Percentiles rank a stretch among this genome's conserved stretches.
Evolutionary conservation across 2,113 vertebrate species (phyloP).

Genomic region (Falcunculus frontatus): DNA sequence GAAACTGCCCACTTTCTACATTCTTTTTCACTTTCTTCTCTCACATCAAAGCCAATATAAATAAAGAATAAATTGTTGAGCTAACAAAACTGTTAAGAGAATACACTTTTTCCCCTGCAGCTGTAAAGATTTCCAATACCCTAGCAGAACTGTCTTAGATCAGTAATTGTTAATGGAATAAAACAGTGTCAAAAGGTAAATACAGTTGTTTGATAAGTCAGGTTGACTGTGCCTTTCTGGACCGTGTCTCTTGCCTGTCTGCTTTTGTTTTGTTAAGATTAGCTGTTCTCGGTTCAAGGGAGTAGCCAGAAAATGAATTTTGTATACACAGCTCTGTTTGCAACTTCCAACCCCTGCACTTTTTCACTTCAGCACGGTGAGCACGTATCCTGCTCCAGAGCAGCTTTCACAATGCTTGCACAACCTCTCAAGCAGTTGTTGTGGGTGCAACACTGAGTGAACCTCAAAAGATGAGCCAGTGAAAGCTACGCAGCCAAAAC

Average conservation of each 20-base stretch:
- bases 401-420: slow-evolving; percentile 26
- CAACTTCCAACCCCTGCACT: slow-evolving; percentile 15
- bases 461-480: slow-evolving; percentile 7
- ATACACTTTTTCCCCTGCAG: slow-evolving; percentile 22
- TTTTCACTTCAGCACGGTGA: slow-evolving; percentile 9
- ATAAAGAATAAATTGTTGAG: slow-evolving; percentile 54
- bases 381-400: neutral
- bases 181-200: slow-evolving; percentile 65
- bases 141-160: slow-evolving; percentile 37
- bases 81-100: slow-evolving; percentile 47
- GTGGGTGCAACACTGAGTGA: neutral
- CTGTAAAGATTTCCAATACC: slow-evolving; percentile 51
- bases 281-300: slow-evolving; percentile 55
- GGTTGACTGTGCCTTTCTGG: slow-evolving; percentile 63
- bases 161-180: slow-evolving; percentile 48
- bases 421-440: neutral
- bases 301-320: slow-evolving; percentile 61
- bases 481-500: neutral
- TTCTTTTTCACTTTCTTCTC: slow-evolving; percentile 49
- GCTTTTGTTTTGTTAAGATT: slow-evolving; percentile 71
- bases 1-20: slow-evolving; percentile 31
- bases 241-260: slow-evolving; percentile 59
- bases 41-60: slow-evolving; percentile 57
- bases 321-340: slow-evolving; percentile 58
- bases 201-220: slow-evolving; percentile 54